Percentiles rank a stretch among this genome's conserved stretches.
phyloP scores from a whole-genome alignment of 2,888 invertebrate genomes.

The Ommatoiulus sabulosus region DNA sequence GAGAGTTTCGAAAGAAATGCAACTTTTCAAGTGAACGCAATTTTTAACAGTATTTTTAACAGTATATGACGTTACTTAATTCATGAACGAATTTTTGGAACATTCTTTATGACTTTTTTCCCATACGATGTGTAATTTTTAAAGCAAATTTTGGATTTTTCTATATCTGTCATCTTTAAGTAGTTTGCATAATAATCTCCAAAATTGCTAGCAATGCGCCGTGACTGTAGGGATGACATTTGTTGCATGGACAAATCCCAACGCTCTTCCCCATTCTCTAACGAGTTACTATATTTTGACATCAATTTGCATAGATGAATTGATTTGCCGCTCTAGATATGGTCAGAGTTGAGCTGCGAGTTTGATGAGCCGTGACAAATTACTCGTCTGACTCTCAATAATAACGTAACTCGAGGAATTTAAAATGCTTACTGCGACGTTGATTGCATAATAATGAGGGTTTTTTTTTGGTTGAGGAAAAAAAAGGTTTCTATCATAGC shows the following conservation, averaged over 20 bases:
- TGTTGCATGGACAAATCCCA: neutral
- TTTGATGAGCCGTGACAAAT: constrained; percentile 40
- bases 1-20: no score
- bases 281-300: constrained; percentile 2
- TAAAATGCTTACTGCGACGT: constrained; percentile 25
- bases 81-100: no score
- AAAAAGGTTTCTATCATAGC: constrained; percentile 37
- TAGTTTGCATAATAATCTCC: neutral
- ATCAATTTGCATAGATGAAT: constrained; percentile 15
- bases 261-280: neutral
- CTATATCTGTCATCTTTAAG: neutral
- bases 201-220: neutral
- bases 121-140: no score
- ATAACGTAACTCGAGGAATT: constrained; percentile 12
- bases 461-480: neutral
- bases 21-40: no score
- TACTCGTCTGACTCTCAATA: constrained; percentile 32
- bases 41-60: no score
- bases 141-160: no score
- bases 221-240: neutral
- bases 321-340: neutral
- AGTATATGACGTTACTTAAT: no score
- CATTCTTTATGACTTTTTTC: no score
- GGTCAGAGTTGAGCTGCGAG: neutral
- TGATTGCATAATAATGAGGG: constrained; percentile 16